A percentile compares a stretch with the other conserved stretches of the same genome.
These are phyloP conservation scores for Schizopygopsis pylzovi DNA, from an alignment of 2,797 vertebrate species.

Conservation along the genomic window DNA sequence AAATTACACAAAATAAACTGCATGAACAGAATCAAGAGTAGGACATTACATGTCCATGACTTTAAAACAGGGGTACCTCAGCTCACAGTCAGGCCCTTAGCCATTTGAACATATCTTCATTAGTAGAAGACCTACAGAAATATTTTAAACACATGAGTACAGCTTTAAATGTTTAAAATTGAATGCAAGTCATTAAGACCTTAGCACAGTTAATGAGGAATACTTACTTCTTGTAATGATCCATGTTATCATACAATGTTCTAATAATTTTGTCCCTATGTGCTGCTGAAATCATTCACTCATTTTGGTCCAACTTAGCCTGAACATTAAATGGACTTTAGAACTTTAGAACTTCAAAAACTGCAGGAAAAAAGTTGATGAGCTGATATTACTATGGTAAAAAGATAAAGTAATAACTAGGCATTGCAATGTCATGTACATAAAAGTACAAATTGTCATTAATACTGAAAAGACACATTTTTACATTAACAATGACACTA, in stretches of 20 bases:
- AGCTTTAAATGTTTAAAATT: not conserved
- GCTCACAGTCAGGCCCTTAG: not conserved
- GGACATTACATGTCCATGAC: not conserved
- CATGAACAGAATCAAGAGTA: not conserved
- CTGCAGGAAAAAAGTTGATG: no score
- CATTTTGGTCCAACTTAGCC: no score
- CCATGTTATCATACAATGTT: not conserved
- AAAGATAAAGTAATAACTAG: no score
- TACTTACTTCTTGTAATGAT: no score
- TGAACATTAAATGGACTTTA: not conserved
- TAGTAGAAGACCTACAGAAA: not conserved
- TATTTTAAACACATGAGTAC: not conserved
- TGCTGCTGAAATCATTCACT: no score
- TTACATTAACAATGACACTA: no score
- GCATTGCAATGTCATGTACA: no score
- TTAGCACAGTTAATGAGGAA: not conserved
- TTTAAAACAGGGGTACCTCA: slow-evolving; percentile 2
- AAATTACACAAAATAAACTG: not conserved
- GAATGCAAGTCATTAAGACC: not conserved
- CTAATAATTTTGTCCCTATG: no score
- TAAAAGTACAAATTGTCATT: no score
- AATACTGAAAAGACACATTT: no score
- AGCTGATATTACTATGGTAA: no score
- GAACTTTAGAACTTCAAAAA: no score
- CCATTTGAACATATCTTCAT: not conserved